Base-by-base conservation (phyloP, 1,140 invertebrate species). In the Philopotamus ludificatus region DNA sequence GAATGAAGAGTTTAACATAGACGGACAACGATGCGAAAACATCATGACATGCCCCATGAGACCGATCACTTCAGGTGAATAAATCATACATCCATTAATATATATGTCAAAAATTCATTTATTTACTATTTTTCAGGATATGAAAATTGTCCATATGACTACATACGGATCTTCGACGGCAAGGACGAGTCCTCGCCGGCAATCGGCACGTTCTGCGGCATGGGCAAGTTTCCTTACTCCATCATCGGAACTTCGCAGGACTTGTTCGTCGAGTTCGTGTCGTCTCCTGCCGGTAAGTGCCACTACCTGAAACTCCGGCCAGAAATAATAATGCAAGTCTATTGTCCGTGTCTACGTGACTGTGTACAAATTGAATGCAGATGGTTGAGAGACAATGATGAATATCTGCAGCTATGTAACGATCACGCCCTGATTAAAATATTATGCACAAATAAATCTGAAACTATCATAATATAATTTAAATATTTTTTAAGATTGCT, bases 11-110 rank as follows among this genome's bases (percentile, higher is more conserved):
- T 95, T 96, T 78, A 94, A 95, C 71, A 92, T 96, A 60, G 93
- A 95, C 72, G 93, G 93, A 0, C 92, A 95, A 72, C 83, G 93
- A 53, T 96, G 94, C 74, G 93, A 95, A 75, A 95, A 95, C 75
- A 92, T 95, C 65, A 94, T 96, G 88, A 93, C 93, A 1, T 96
- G 94, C 73, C 93, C 93, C 10, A 94, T 95, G 86, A 82, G 92
- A 65, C 91, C 92, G 0, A 92, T 94, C 44, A 91, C 89, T 28
- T 92, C 91, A 65, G 85, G 86, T 85, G 73, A 75, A 71, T n/a
- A 34, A 34, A 34, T 34, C 28, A 7, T 12, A 34, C 28, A 34
- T 34, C 12, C 4, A 34, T 7, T 34, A 34, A 34, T 12, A 7
- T 34, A 34, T 34, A 12, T 7, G 12, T 12, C 28, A 4, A 34